phyloP scores from a whole-genome alignment of 2,888 invertebrate species.

The Hyposoter didymator region DNA sequence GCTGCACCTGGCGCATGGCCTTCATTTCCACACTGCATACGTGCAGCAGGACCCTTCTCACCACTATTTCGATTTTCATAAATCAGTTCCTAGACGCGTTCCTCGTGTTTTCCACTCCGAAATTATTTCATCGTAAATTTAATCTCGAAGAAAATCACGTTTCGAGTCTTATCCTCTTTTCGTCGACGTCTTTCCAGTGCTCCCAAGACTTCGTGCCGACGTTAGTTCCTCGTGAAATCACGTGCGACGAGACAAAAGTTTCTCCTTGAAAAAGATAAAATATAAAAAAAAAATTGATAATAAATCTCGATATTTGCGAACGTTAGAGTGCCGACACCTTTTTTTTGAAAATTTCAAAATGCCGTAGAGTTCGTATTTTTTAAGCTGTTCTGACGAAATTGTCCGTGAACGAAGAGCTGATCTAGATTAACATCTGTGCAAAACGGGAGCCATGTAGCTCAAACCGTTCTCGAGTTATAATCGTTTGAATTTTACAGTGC shows the following conservation, averaged over 20 bases:
- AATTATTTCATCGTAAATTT: slow-evolving; percentile 65
- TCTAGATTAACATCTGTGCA: too few species aligned
- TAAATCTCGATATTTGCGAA: too few species aligned
- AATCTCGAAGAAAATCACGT: slow-evolving; percentile 51
- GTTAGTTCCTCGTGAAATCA: neutral
- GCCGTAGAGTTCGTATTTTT: too few species aligned
- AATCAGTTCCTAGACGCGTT: slow-evolving; percentile 52
- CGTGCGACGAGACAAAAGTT: neutral
- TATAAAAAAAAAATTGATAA: too few species aligned
- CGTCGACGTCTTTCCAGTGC: neutral
- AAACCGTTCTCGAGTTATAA: too few species aligned
- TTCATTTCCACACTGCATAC: slow-evolving; percentile 3
- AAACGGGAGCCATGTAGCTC: too few species aligned
- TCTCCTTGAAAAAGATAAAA: neutral
- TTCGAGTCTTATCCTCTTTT: slow-evolving; percentile 17
- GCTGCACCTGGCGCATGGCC: slow-evolving; percentile 39
- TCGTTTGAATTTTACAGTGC: too few species aligned
- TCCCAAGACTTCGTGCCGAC: neutral
- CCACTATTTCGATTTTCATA: slow-evolving; percentile 53
- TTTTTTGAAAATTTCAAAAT: too few species aligned
- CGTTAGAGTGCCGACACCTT: too few species aligned
- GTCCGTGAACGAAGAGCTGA: too few species aligned
- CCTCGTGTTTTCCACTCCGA: slow-evolving; percentile 56
- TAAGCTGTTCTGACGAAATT: too few species aligned
- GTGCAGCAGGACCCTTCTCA: neutral